Base-by-base conservation (phyloP, 2,888 invertebrate species). In the Epistrophella euchroma region DNA sequence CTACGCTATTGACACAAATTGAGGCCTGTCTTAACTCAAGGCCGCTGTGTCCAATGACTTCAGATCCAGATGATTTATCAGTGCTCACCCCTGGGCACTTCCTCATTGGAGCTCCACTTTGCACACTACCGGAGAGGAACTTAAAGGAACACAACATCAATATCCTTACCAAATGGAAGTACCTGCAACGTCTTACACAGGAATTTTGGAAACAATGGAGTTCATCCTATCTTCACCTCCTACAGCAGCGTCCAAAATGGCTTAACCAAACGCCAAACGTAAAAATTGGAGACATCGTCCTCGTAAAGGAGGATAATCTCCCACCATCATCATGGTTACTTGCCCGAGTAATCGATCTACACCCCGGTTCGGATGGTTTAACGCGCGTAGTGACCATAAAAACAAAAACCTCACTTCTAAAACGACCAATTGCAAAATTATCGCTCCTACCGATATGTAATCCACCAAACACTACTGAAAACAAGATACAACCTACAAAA, bases 121-220 rank as follows among this genome's bases (percentile, higher is more conserved):
- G 40, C 32, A 50, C 50, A 1, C 25, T 76, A 2, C 68, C 68
- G 4, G 35, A 68, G 47, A 45, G 58, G 17, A 76, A 76, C 17
- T 28, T 58, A 1, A 2, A 9, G 6, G 68, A 68, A 28, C 45
- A 66, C 13, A 68, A 55, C 10, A 45, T 56, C 19, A 50, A 32
- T 19, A 3, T 5, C 15, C 50, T 35, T 0, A 17, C 5, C 28
- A 66, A 43, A 40, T 68, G 68, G 76, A 56, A 66, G 50, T 70
- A 50, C n/a, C 35, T 60, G 4, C 81, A 81, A 35, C 72, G 62
- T 15, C 58, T 87, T 4, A 35, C 13, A 0, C 85, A 79, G 22
- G 66, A 79, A n/a, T 78, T 85, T 25, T 85, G 79, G 82, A 85
- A 88, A 25, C 56, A 85, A 4, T 79, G 81, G 78, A 78, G 66